Evolutionary conservation across 2,797 vertebrate species (phyloP).

Genomic region (Poecilia wingei): DNA sequence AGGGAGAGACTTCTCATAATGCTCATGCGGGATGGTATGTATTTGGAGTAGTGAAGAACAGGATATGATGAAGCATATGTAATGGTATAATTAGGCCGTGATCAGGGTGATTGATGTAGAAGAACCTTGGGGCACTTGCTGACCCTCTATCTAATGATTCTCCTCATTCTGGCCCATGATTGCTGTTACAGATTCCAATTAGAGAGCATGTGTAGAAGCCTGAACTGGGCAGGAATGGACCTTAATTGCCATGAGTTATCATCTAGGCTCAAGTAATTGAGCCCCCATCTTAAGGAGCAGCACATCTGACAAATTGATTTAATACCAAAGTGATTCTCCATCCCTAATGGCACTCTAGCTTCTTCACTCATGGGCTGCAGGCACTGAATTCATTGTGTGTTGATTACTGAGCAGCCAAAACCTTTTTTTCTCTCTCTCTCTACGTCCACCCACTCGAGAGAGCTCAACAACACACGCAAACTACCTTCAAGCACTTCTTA

Average conservation of each 20-base stretch:
- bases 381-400: conserved; percentile 74
- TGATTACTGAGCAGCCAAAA: conserved; percentile 67
- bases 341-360: conserved; percentile 74
- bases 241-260: conserved; percentile 83
- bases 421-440: conserved; percentile 41
- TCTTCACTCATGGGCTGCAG: conserved; percentile 66
- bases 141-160: conserved; percentile 80
- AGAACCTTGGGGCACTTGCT: conserved; percentile 71
- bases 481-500: conserved; percentile 23
- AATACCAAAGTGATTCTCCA: conserved; percentile 80
- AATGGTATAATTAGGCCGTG: conserved; percentile 78
- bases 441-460: conserved; percentile 52
- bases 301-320: conserved; percentile 85
- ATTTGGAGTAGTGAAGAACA: conserved; percentile 53
- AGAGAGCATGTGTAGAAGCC: conserved; percentile 74
- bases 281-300: conserved; percentile 78
- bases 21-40: conserved; percentile 34
- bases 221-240: conserved; percentile 67
- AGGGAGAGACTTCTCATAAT: not conserved
- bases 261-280: conserved; percentile 79
- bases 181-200: conserved; percentile 80
- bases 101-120: conserved; percentile 72
- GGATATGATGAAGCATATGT: conserved; percentile 65
- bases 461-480: conserved; percentile 30
- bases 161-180: conserved; percentile 76